Base-by-base conservation (phyloP, 2,888 invertebrate species). In the Latrodectus hesperus region DNA sequence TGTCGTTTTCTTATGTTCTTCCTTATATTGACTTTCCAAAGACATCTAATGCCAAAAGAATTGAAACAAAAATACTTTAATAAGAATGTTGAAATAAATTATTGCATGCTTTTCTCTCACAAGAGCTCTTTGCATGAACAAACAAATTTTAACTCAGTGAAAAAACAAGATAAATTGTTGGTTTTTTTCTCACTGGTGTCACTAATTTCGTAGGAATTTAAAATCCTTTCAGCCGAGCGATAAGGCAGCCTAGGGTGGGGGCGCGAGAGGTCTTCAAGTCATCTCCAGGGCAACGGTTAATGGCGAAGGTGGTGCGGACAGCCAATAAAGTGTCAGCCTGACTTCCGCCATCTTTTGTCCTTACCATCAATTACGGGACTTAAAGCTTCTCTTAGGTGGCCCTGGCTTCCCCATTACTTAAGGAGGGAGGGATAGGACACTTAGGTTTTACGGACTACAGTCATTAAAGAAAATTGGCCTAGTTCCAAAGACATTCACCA, bases 251-350 rank as follows among this genome's bases (percentile, higher is more conserved):
- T 49, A 74, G 74, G 74, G 53, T 73, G 81, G 81, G 55, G 49
- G 55, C 73, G 73, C 80, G 38, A 38, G n/a, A 70, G 74, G 70
- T 82, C 70, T 72, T 76, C 77, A 81, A 87, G 86, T 87, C 86
- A 87, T 87, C 86, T 87, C 86, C 77, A 51, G 86, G 86, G 81
- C 86, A 87, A 87, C 86, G 81, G 81, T 72, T 86, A 86, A 86
- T 81, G 81, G 72, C 55, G 73, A 64, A 81, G 81, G 86, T 87
- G 81, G 86, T 87, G 86, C 81, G 76, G 86, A 87, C 86, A 87
- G 81, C 86, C 86, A 87, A 87, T 87, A 87, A 87, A 87, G 86
- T 87, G 86, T 87, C 86, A 76, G 81, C 55, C 86, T 72, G 86
- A 87, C 86, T 81, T 87, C 77, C 86, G 86, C 86, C 76, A 87